Conservation (phyloP, 2,113 vertebrate species). For the Galemys pyrenaicus region DNA sequence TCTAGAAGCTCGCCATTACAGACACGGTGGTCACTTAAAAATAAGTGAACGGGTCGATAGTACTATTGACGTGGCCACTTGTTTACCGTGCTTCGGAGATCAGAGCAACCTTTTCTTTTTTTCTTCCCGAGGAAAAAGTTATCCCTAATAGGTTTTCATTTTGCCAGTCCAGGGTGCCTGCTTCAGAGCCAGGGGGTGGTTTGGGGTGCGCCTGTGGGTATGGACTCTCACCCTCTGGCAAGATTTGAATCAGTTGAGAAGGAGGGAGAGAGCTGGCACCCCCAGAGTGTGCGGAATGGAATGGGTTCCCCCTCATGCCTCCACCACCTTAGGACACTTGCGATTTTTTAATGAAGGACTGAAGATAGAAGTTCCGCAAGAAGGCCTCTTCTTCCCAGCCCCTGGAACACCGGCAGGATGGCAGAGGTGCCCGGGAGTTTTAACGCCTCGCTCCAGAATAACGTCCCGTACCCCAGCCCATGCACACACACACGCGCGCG, state of each 20-base stretch:
- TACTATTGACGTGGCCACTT: not conserved
- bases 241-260: not conserved
- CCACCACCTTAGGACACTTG: constrained; percentile 55
- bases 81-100: not conserved
- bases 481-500: too few species aligned
- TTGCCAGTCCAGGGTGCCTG: not conserved
- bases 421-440: not conserved
- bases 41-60: not conserved
- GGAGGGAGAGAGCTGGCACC: not conserved
- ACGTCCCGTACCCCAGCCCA: not conserved
- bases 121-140: not conserved
- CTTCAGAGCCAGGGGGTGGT: not conserved
- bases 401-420: not conserved
- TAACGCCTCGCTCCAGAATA: not conserved
- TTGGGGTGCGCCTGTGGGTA: not conserved
- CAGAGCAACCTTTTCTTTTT: constrained; percentile 22
- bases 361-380: not conserved
- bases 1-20: constrained; percentile 26
- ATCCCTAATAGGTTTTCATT: not conserved
- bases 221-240: constrained; percentile 9
- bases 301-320: not conserved
- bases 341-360: not conserved
- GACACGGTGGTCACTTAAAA: not conserved
- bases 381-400: not conserved
- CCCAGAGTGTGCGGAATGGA: not conserved